These are phyloP conservation scores for Gymnoscelis rufifasciata DNA, from an alignment of 2,888 invertebrate species.

Conservation along the genomic window DNA sequence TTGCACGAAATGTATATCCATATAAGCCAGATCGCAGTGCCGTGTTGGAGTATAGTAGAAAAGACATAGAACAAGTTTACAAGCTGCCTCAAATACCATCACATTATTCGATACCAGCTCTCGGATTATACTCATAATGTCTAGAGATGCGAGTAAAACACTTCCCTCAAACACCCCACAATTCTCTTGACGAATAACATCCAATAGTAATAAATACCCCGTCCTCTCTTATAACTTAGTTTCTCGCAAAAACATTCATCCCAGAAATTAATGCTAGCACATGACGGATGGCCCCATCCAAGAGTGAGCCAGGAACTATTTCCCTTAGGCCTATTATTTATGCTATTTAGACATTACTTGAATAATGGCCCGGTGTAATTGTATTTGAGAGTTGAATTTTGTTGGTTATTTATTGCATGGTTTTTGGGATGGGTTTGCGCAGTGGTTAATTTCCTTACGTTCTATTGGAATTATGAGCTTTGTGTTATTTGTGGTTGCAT, in stretches of 20 bases:
- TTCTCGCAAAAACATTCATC: slow-evolving; percentile 39
- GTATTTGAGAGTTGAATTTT: slow-evolving; percentile 21
- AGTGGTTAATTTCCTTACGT: no score
- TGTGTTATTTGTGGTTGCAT: no score
- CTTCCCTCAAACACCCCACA: no score
- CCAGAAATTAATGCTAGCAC: slow-evolving; percentile 40
- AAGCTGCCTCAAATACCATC: no score
- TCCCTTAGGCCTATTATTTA: slow-evolving; percentile 22
- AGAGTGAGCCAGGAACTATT: slow-evolving; percentile 32
- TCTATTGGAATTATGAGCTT: no score
- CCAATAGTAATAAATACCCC: not conserved
- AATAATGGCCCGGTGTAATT: slow-evolving; percentile 21
- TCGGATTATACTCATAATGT: no score
- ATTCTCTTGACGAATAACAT: not conserved
- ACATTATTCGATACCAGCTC: no score
- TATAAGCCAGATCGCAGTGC: no score
- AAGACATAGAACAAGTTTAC: no score
- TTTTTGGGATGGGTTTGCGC: not conserved
- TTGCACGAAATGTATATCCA: no score
- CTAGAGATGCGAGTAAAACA: no score
- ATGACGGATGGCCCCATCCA: slow-evolving; percentile 38
- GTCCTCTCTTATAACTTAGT: not conserved
- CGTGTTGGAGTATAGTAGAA: no score
- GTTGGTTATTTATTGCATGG: slow-evolving; percentile 19
- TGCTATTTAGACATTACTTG: slow-evolving; percentile 28